phyloP scores from a whole-genome alignment of 2,888 invertebrate species.

The Diabrotica balteata region DNA sequence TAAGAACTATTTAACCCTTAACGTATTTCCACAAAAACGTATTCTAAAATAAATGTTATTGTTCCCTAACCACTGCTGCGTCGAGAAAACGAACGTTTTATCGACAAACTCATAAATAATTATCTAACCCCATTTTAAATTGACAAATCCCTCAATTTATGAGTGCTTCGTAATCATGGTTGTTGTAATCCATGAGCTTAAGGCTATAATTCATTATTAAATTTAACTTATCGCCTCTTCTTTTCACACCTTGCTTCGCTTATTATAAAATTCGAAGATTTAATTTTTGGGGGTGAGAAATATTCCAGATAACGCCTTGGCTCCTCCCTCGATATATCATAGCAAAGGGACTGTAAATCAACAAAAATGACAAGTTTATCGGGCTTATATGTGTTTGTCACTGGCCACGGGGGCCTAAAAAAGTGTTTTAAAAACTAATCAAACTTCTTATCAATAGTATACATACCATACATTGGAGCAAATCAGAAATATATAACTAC shows the following conservation, averaged over 20 bases:
- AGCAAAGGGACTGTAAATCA: no score
- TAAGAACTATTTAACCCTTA: background rate
- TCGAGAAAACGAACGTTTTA: slow-evolving; percentile 37
- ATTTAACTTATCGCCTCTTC: slow-evolving; percentile 51
- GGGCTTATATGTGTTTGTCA: no score
- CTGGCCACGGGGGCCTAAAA: no score
- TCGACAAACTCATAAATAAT: slow-evolving; percentile 51
- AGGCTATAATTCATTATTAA: slow-evolving; percentile 53
- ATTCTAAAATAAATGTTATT: background rate
- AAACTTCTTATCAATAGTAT: no score
- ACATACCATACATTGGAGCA: no score
- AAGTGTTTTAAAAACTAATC: no score
- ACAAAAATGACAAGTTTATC: no score
- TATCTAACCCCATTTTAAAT: slow-evolving; percentile 54
- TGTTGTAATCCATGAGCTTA: slow-evolving; percentile 54
- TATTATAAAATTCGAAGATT: slow-evolving; percentile 38
- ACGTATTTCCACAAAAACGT: background rate
- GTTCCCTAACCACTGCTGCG: slow-evolving; percentile 23
- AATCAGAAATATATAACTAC: no score
- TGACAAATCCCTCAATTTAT: slow-evolving; percentile 55
- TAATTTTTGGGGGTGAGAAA: slow-evolving; percentile 28
- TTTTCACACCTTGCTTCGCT: slow-evolving; percentile 45
- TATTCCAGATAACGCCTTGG: slow-evolving; percentile 12
- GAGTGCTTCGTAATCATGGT: slow-evolving; percentile 50
- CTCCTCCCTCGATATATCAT: background rate